Conservation (phyloP, 2,797 vertebrate species). For the Novumbra hubbsi region DNA sequence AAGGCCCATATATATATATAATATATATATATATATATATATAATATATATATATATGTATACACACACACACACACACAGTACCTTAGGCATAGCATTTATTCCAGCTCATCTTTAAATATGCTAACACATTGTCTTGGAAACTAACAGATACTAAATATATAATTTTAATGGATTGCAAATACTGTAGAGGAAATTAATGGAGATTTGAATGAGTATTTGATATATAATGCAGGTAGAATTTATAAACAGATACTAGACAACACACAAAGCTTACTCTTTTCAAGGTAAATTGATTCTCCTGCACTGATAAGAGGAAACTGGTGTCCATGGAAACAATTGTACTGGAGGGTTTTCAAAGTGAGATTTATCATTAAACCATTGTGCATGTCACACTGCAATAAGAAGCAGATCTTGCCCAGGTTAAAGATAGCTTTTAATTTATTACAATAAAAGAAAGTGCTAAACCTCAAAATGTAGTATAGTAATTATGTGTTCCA, state of each 20-base stretch:
- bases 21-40: no score
- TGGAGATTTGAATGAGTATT: neutral
- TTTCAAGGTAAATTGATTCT: slow-evolving; percentile 28
- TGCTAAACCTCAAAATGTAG: neutral
- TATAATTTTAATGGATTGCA: neutral
- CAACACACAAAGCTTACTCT: slow-evolving; percentile 25
- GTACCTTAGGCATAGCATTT: neutral
- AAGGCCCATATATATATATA: neutral
- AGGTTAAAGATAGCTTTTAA: neutral
- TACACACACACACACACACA: no score
- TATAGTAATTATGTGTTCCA: neutral
- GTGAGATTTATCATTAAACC: slow-evolving; percentile 22
- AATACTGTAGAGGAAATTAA: neutral
- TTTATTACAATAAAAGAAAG: neutral
- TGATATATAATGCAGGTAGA: slow-evolving; percentile 5
- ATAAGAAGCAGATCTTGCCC: neutral
- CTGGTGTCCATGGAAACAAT: slow-evolving; percentile 49
- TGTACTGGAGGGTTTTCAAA: slow-evolving; percentile 28
- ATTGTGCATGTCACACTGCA: slow-evolving; percentile 18
- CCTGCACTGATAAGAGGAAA: slow-evolving; percentile 25
- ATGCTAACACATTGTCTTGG: slow-evolving; percentile 1
- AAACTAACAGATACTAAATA: slow-evolving; percentile 1
- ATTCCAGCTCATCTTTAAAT: slow-evolving; percentile 3
- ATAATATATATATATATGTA: no score
- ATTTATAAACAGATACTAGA: slow-evolving; percentile 3